Base-by-base conservation (phyloP, 2,113 vertebrate genomes). In the Rhinopithecus roxellana region DNA sequence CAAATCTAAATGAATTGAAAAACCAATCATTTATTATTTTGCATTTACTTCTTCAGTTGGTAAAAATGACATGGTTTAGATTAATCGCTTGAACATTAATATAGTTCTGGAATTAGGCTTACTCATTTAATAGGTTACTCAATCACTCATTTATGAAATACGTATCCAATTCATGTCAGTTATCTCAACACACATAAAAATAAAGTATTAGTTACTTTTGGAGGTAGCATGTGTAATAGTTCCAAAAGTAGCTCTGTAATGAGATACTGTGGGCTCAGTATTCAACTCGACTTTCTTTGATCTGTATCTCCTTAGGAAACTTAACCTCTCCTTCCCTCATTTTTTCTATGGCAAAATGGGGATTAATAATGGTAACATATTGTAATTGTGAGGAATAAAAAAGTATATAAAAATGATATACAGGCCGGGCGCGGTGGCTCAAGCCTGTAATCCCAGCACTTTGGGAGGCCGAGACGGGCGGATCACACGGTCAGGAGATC, bases 1-100 rank as follows among this genome's bases (percentile, higher is more conserved):
- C 30, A 69, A 84, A 98, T 97, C 43, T 96, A 97, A 98, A 96
- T 97, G 77, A 93, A 98, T 97, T 87, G 16, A 57, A 97, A 97
- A 84, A 74, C 18, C 83, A 61, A 35, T n/a, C 89, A 78, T 83
- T 97, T 90, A 52, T 95, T 96, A 92, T 93, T 72, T 92, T 96
- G 3, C 20, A 95, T 69, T 95, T 95, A 85, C 16, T 97, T 88
- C 93, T 97, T 92, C 57, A 98, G 43, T 70, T 93, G 72, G 5
- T 92, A 95, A 90, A 93, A 97, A 90, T 96, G 80, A 90, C 14
- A 45, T 48, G 35, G 18, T 57, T 92, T 92, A 64, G 25, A 8
- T 80, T 17, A 6, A 86, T 69, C 57, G 45, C 32, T 69, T 83
- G 12, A 86, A 91, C 32, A 48, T 90, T 74, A 79, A 50, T 64